Conservation (phyloP, 1,140 invertebrate species). For the Diprion similis region DNA sequence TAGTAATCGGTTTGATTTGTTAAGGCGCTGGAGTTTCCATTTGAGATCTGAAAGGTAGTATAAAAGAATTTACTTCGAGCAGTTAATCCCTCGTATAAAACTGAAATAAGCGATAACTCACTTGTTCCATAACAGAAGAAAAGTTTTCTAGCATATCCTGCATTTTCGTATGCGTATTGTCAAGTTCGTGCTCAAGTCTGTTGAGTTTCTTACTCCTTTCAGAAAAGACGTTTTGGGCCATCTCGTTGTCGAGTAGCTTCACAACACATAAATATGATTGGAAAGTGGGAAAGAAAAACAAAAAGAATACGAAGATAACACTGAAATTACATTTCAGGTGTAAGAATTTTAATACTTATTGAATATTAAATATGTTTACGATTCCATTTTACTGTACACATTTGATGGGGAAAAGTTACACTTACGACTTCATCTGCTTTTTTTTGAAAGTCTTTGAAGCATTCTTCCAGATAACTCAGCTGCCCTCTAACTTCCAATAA, state of each 20-base stretch:
- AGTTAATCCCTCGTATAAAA: conserved; percentile 30
- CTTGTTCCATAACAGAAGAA: conserved; percentile 6
- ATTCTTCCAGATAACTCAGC: conserved; percentile 40
- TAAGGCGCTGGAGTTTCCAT: not conserved
- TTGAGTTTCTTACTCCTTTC: conserved; percentile 43
- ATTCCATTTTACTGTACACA: not conserved
- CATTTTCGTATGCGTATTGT: conserved; percentile 54
- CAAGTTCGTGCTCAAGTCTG: conserved; percentile 52
- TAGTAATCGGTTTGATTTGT: not conserved
- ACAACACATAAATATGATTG: conserved; percentile 8
- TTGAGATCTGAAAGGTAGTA: not conserved
- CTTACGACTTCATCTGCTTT: conserved; percentile 48
- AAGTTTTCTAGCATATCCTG: conserved; percentile 51
- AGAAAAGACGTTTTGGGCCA: conserved; percentile 38
- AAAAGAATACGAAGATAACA: conserved; percentile 13
- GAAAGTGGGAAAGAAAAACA: conserved; percentile 8
- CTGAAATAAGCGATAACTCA: not conserved
- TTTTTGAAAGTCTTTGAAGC: conserved; percentile 45
- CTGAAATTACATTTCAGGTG: conserved; percentile 13
- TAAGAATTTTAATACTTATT: conserved; percentile 7
- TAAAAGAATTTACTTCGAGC: not conserved
- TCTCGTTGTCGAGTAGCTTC: conserved; percentile 45
- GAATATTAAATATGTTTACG: not conserved
- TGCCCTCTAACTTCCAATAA: conserved; percentile 45
- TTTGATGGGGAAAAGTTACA: conserved; percentile 16